phyloP scores from a whole-genome alignment of 2,113 vertebrate species.

The Cygnus atratus region DNA sequence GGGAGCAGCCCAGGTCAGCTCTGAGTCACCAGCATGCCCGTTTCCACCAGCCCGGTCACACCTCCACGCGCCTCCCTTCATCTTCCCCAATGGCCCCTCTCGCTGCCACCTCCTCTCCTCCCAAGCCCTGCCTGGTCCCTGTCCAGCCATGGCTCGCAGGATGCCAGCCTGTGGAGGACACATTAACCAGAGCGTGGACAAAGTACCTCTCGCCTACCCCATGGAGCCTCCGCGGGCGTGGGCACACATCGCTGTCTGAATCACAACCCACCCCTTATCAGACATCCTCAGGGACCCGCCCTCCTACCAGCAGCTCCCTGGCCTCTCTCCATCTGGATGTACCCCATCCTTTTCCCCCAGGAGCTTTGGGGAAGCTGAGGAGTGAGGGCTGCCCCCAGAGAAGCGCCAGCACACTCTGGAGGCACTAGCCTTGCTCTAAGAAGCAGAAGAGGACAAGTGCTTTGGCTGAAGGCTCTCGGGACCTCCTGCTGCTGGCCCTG shows the following conservation, averaged over 20 bases:
- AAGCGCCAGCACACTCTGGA: accelerated
- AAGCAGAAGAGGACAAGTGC: accelerated
- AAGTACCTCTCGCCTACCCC: neutral
- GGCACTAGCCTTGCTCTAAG: neutral
- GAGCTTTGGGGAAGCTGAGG: neutral
- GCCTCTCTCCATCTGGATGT: neutral
- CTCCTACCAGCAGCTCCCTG: neutral
- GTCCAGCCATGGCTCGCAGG: neutral
- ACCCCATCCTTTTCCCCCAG: neutral
- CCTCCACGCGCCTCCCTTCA: neutral
- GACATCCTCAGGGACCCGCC: neutral
- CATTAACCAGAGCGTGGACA: neutral
- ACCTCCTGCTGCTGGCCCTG: neutral
- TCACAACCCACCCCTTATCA: neutral
- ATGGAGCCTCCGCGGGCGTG: accelerated
- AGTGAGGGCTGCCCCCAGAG: neutral
- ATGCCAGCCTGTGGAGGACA: neutral
- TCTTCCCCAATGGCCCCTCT: neutral
- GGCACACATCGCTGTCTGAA: neutral
- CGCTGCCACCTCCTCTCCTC: neutral
- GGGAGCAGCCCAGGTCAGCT: neutral
- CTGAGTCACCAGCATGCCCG: neutral
- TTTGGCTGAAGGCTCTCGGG: neutral
- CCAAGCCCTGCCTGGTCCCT: neutral
- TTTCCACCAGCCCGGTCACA: neutral